These are phyloP conservation scores for cattle (Bos taurus) DNA, from an alignment of 2,113 vertebrate species.

Conservation along the genomic window DNA sequence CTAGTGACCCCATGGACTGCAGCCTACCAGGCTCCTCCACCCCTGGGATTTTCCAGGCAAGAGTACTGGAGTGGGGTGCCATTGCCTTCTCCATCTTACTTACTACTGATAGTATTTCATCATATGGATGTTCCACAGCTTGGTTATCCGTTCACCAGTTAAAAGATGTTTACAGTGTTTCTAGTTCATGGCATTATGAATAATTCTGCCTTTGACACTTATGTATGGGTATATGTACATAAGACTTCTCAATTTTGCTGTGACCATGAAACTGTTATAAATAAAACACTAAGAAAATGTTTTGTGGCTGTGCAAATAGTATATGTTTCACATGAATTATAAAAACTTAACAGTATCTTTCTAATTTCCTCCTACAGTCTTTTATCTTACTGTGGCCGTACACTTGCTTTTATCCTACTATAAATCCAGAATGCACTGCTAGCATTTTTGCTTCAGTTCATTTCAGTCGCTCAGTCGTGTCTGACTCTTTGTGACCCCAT, in stretches of 20 bases:
- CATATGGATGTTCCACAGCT: not conserved
- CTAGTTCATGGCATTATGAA: not conserved
- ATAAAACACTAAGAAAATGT: not conserved
- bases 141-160: not conserved
- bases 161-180: not conserved
- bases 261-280: not conserved
- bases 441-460: not conserved
- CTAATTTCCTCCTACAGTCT: not conserved
- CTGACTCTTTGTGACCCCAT: too few species aligned
- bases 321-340: not conserved
- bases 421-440: not conserved
- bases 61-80: too few species aligned
- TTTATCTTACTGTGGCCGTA: not conserved
- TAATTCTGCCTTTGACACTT: not conserved
- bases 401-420: not conserved
- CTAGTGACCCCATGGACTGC: too few species aligned
- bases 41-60: too few species aligned
- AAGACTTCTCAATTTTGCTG: not conserved
- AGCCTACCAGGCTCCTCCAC: too few species aligned
- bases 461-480: too few species aligned
- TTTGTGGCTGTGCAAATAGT: not conserved
- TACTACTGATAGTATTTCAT: rapidly evolving
- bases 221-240: not conserved
- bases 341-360: not conserved
- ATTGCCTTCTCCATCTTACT: too few species aligned